Percentiles rank a stretch among this genome's conserved stretches.
Evolutionary conservation across 2,113 vertebrate genomes (phyloP).

Genomic region (Glaucomys volans): DNA sequence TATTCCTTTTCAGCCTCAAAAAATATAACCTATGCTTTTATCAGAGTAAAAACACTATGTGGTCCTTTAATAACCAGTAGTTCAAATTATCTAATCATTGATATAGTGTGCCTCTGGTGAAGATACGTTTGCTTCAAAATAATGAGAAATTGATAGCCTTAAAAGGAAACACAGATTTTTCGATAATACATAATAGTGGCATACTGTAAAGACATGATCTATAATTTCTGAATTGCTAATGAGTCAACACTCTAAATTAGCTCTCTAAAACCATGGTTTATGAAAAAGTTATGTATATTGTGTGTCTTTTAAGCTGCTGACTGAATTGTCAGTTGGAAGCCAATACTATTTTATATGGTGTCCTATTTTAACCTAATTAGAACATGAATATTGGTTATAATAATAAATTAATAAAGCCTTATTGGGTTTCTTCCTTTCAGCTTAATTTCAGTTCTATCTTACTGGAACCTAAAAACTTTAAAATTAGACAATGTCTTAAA

Average conservation of each 20-base stretch:
- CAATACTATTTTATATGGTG: not conserved
- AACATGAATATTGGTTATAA: not conserved
- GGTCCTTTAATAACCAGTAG: not conserved
- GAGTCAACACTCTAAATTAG: not conserved
- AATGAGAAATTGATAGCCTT: not conserved
- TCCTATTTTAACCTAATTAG: not conserved
- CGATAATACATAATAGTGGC: not conserved
- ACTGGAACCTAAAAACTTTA: conserved; percentile 20
- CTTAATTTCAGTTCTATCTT: conserved; percentile 1
- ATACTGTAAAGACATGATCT: not conserved
- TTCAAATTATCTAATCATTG: conserved; percentile 24
- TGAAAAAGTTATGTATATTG: not conserved
- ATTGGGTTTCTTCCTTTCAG: not conserved
- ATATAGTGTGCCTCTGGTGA: not conserved
- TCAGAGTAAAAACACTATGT: not conserved
- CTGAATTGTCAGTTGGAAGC: not conserved
- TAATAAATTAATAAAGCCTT: not conserved
- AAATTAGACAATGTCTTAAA: conserved; percentile 23
- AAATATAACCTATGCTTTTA: not conserved
- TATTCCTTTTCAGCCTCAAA: not conserved
- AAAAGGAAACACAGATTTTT: not conserved
- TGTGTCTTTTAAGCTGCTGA: not conserved
- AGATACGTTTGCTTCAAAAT: not conserved
- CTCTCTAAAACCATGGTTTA: not conserved
- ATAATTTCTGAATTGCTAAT: not conserved